These are phyloP conservation scores for Canis aureus DNA, from an alignment of 2,113 vertebrate genomes.

Conservation along the genomic window DNA sequence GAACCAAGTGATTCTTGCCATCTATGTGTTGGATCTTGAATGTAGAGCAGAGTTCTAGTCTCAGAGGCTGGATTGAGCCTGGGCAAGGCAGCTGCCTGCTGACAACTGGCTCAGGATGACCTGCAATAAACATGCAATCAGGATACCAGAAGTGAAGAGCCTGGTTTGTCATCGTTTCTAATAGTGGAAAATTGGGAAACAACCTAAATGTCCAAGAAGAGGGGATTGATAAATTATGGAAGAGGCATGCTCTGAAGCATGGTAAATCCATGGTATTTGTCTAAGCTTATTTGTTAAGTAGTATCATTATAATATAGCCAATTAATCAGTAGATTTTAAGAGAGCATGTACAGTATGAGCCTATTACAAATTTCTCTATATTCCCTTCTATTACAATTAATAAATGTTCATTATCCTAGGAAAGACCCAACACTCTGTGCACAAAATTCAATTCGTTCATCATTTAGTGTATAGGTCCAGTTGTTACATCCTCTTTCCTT, in stretches of 20 bases:
- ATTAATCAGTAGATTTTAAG: neutral
- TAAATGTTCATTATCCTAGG: neutral
- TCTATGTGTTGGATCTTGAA: neutral
- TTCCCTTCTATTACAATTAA: neutral
- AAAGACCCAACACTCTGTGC: neutral
- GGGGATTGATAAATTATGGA: neutral
- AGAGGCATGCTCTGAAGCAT: neutral
- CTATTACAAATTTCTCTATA: neutral
- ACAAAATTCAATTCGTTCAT: neutral
- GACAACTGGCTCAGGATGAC: neutral
- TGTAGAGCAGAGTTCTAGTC: neutral
- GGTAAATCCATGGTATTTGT: neutral
- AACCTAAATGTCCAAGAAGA: neutral
- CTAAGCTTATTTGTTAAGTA: conserved; percentile 8
- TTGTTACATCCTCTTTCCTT: neutral
- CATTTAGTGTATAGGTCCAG: neutral
- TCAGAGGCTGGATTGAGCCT: neutral
- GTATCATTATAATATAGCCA: neutral
- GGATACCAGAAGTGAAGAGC: neutral
- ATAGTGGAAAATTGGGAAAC: conserved; percentile 1
- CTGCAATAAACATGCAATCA: neutral
- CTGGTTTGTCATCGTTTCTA: neutral
- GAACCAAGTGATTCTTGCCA: neutral
- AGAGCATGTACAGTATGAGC: neutral
- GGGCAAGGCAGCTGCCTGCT: neutral